Conservation (phyloP, 2,113 vertebrate genomes). For the Muntiacus reevesi region DNA sequence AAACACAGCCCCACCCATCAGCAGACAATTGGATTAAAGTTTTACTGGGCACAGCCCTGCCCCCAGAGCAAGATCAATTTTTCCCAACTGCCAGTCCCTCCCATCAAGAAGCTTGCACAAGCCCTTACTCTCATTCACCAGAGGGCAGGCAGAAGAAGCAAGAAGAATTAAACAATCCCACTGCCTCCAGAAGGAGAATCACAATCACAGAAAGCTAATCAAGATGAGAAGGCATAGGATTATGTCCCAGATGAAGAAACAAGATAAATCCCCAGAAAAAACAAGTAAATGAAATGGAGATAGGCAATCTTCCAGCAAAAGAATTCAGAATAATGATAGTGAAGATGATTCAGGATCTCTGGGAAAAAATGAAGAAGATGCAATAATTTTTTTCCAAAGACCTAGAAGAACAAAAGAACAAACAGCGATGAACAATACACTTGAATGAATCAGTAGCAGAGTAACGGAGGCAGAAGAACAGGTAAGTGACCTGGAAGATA, state of each 20-base stretch:
- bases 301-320: background rate
- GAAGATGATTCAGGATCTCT: background rate
- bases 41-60: background rate
- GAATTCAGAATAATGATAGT: background rate
- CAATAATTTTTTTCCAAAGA: background rate
- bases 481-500: background rate
- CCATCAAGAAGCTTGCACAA: background rate
- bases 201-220: background rate
- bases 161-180: background rate
- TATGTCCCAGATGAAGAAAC: background rate
- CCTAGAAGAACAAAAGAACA: background rate
- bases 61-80: background rate
- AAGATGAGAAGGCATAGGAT: background rate
- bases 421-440: background rate
- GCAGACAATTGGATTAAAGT: background rate
- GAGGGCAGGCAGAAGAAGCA: background rate
- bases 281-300: background rate
- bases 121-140: background rate
- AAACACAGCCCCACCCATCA: background rate
- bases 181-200: background rate
- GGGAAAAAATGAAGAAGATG: background rate
- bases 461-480: fast-evolving
- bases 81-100: background rate
- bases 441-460: background rate
- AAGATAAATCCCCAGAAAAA: background rate